Evolutionary conservation across 1,140 invertebrate species (phyloP).

Genomic region (Sitodiplosis mosellana): DNA sequence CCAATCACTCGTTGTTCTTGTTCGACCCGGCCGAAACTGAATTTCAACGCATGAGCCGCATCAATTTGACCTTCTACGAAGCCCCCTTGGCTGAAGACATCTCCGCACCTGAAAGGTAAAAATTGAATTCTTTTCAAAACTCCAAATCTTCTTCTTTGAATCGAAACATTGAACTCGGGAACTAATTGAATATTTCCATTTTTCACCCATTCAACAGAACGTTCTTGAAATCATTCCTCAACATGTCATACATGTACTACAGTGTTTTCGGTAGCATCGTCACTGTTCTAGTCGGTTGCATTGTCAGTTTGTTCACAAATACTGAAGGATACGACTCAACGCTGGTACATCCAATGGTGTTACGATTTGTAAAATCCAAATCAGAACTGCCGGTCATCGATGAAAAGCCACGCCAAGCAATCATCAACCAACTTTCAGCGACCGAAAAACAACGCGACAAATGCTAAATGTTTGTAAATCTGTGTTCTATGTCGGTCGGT

Average conservation of each 20-base stretch:
- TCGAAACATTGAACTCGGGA: too few relatives aligned
- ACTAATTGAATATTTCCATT: too few relatives aligned
- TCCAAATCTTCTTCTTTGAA: neutral
- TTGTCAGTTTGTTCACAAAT: slow-evolving; percentile 42
- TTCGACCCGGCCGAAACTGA: too few relatives aligned
- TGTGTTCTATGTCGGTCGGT: too few relatives aligned
- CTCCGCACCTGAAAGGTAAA: slow-evolving; percentile 16
- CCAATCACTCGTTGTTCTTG: too few relatives aligned
- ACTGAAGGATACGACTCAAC: slow-evolving; percentile 44
- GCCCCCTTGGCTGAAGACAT: slow-evolving; percentile 1
- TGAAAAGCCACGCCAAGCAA: neutral
- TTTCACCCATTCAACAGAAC: too few relatives aligned
- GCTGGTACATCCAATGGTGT: slow-evolving; percentile 40
- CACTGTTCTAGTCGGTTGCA: slow-evolving; percentile 40
- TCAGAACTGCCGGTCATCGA: neutral
- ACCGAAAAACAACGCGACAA: too few relatives aligned
- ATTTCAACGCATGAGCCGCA: too few relatives aligned
- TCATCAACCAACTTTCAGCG: too few relatives aligned
- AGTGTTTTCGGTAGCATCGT: slow-evolving; percentile 45
- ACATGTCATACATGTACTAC: slow-evolving; percentile 60
- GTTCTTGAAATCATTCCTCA: slow-evolving; percentile 36
- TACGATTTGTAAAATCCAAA: slow-evolving; percentile 8
- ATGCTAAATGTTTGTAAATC: too few relatives aligned
- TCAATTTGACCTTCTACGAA: slow-evolving; percentile 4
- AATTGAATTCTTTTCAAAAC: slow-evolving; percentile 7